A percentile compares a stretch with the other conserved stretches of the same genome.
Evolutionary conservation across 2,113 vertebrate genomes (phyloP).

Genomic region (Cebidichthys violaceus): DNA sequence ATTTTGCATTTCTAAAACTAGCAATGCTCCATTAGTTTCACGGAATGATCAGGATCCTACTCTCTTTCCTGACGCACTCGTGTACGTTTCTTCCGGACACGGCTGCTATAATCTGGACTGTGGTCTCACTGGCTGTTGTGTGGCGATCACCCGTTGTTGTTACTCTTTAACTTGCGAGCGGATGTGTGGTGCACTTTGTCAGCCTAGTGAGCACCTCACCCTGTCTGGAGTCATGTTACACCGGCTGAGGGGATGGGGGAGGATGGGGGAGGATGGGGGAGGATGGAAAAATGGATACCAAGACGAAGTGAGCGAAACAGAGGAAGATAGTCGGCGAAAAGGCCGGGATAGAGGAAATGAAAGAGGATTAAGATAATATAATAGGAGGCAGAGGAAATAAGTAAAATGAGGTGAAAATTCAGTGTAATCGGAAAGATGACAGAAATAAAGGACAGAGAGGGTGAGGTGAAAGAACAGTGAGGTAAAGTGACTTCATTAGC

Average conservation of each 20-base stretch:
- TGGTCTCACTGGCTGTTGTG: constrained; percentile 24
- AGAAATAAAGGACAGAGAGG: not conserved
- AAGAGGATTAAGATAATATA: constrained; percentile 8
- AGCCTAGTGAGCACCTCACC: constrained; percentile 32
- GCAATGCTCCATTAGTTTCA: not conserved
- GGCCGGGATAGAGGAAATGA: constrained; percentile 10
- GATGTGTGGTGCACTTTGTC: constrained; percentile 67
- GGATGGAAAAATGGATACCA: not conserved
- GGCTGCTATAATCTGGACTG: constrained; percentile 27
- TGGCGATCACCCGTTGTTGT: constrained; percentile 70
- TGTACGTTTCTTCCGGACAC: constrained; percentile 1
- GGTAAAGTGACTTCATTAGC: not conserved
- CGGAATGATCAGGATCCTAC: not conserved
- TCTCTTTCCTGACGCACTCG: not conserved
- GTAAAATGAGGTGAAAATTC: not conserved
- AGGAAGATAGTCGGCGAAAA: not conserved
- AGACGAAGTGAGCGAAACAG: not conserved
- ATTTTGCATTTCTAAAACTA: not conserved
- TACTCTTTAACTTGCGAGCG: constrained; percentile 76
- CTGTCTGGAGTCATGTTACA: constrained; percentile 41
- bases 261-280: not conserved
- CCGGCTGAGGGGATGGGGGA: not conserved
- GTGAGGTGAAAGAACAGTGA: not conserved
- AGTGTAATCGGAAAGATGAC: not conserved
- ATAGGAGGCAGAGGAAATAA: not conserved